phyloP scores from a whole-genome alignment of 2,888 invertebrate species.

The Galerucella pusilla region DNA sequence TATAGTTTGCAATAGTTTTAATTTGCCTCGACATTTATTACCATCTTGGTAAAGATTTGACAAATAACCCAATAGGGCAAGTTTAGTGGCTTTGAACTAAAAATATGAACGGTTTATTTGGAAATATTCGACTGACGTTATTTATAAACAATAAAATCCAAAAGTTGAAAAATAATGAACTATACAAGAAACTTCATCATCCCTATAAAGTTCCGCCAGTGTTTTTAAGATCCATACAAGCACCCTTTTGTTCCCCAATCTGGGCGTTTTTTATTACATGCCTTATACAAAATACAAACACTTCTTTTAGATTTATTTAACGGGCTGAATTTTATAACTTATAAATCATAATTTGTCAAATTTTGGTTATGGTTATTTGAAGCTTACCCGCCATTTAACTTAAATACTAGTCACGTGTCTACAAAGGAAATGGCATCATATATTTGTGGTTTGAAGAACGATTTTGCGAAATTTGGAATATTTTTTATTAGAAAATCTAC shows the following conservation, averaged over 20 bases:
- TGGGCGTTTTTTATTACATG: slow-evolving; percentile 60
- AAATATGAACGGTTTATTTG: too few relatives aligned
- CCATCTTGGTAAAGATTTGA: too few relatives aligned
- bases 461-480: background rate
- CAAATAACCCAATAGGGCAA: too few relatives aligned
- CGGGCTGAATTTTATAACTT: slow-evolving; percentile 51
- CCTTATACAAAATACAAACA: slow-evolving; percentile 61
- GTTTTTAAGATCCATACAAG: slow-evolving; percentile 52
- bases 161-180: too few relatives aligned
- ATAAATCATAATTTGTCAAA: slow-evolving; percentile 54
- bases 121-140: too few relatives aligned
- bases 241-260: slow-evolving; percentile 54
- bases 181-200: background rate
- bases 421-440: background rate
- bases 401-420: slow-evolving; percentile 17
- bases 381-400: slow-evolving; percentile 36
- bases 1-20: too few relatives aligned
- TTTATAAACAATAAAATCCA: too few relatives aligned
- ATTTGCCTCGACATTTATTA: too few relatives aligned
- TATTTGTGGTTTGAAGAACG: background rate
- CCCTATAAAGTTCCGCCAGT: slow-evolving; percentile 21
- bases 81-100: too few relatives aligned
- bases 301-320: slow-evolving; percentile 56
- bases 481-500: background rate
- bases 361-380: slow-evolving; percentile 53